Evolutionary conservation across 2,797 vertebrate genomes (phyloP).

Genomic region (Thalassophryne amazonica): DNA sequence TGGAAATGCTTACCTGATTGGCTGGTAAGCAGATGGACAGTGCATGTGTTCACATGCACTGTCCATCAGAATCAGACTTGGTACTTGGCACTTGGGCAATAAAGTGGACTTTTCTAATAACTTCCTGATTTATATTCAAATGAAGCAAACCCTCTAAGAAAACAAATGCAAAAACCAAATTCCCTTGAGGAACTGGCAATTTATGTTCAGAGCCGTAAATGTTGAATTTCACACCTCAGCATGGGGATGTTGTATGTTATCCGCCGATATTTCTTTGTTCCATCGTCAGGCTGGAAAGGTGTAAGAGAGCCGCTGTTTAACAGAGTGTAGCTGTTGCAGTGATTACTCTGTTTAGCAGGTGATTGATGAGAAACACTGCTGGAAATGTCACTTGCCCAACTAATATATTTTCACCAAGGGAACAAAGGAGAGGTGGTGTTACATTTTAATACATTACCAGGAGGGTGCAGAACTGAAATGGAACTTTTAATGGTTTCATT

Average conservation of each 20-base stretch:
- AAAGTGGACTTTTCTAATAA: too few relatives aligned
- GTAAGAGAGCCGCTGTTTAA: constrained; percentile 64
- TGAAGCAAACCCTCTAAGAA: too few relatives aligned
- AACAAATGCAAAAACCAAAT: too few relatives aligned
- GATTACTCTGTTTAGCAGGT: constrained; percentile 76
- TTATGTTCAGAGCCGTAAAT: too few relatives aligned
- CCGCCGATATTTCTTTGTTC: constrained; percentile 43
- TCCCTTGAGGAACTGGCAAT: too few relatives aligned
- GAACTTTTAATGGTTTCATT: constrained; percentile 23
- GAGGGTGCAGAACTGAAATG: constrained; percentile 29
- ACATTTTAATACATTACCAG: constrained; percentile 57
- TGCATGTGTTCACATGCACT: too few relatives aligned
- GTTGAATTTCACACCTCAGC: constrained; percentile 25
- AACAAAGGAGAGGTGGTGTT: constrained; percentile 59
- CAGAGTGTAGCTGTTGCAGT: constrained; percentile 70
- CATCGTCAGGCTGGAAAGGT: constrained; percentile 41
- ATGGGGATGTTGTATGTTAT: constrained; percentile 39
- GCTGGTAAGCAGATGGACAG: too few relatives aligned
- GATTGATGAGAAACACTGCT: constrained; percentile 74
- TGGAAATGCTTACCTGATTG: too few relatives aligned
- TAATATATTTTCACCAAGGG: constrained; percentile 69
- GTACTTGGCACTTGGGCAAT: too few relatives aligned
- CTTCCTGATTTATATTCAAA: too few relatives aligned
- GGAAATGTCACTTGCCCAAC: constrained; percentile 72
- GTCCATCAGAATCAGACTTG: too few relatives aligned